A percentile compares a stretch with the other conserved stretches of the same genome.
Evolutionary conservation across 1,140 invertebrate species (phyloP).

Genomic region (Trissolcus basalis): DNA sequence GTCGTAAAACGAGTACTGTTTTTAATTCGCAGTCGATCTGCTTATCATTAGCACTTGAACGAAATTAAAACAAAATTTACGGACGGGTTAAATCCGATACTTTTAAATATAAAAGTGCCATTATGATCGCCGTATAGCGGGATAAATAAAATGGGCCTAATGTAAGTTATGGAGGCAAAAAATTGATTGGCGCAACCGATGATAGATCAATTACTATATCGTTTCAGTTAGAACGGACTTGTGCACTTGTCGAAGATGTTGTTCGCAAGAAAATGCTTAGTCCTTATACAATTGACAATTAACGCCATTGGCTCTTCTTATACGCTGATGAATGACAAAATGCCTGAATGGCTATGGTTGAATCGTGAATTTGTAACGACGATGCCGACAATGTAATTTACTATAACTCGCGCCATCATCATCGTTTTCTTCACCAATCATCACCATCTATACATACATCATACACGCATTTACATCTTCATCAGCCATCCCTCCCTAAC

Average conservation of each 20-base stretch:
- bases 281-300: conserved; percentile 10
- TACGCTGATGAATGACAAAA: conserved; percentile 35
- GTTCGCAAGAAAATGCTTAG: conserved; percentile 1
- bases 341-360: conserved; percentile 68
- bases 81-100: no score
- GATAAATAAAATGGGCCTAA: no score
- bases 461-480: conserved; percentile 13
- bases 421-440: conserved; percentile 27
- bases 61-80: no score
- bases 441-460: conserved; percentile 41
- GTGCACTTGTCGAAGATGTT: no score
- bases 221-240: no score
- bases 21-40: no score
- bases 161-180: no score
- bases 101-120: no score
- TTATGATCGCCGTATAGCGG: no score
- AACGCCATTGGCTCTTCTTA: conserved; percentile 57
- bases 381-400: conserved; percentile 55
- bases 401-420: conserved; percentile 40
- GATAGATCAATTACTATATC: no score
- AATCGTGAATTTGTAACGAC: conserved; percentile 72
- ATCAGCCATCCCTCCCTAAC: conserved; percentile 9
- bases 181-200: no score
- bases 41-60: no score
- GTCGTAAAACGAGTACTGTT: conserved; percentile 10